phyloP scores from a whole-genome alignment of 2,888 invertebrate species.

The Pristionchus entomophagus region DNA sequence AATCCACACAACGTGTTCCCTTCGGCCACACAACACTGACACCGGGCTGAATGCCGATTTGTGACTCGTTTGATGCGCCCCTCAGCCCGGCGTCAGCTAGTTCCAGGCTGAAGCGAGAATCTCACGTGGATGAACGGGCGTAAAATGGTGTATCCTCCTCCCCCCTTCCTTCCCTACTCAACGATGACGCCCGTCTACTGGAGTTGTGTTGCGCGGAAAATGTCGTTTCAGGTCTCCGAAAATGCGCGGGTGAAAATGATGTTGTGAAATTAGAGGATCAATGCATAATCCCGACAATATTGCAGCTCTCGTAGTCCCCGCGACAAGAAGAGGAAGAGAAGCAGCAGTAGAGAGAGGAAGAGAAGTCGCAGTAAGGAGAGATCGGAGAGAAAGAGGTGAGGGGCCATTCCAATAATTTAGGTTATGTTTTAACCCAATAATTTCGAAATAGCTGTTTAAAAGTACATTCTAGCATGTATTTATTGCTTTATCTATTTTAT shows the following conservation, averaged over 20 bases:
- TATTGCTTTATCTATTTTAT: not conserved
- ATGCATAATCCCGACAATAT: not conserved
- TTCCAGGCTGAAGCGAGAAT: slow-evolving; percentile 49
- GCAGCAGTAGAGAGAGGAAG: slow-evolving; percentile 51
- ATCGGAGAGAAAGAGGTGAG: slow-evolving; percentile 45
- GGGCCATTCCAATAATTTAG: too few species aligned
- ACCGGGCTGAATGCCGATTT: not conserved
- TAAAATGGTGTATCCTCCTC: slow-evolving; percentile 5
- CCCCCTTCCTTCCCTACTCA: too few species aligned
- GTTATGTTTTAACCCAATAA: too few species aligned
- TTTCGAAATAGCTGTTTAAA: not conserved
- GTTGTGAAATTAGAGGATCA: not conserved
- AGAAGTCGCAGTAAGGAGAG: slow-evolving; percentile 47
- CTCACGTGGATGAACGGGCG: slow-evolving; percentile 43
- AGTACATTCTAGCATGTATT: not conserved
- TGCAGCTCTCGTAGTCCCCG: slow-evolving; percentile 40
- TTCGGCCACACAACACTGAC: slow-evolving; percentile 43
- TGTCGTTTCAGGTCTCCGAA: not conserved
- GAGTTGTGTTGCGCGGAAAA: not conserved
- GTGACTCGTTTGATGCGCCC: not conserved
- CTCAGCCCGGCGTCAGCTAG: slow-evolving; percentile 17
- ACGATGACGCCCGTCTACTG: not conserved
- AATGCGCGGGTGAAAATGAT: slow-evolving; percentile 29
- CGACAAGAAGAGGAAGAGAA: slow-evolving; percentile 49
- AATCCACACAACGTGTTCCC: slow-evolving; percentile 35